Evolutionary conservation across 2,113 vertebrate genomes (phyloP).

Genomic region (Catagonus wagneri): DNA sequence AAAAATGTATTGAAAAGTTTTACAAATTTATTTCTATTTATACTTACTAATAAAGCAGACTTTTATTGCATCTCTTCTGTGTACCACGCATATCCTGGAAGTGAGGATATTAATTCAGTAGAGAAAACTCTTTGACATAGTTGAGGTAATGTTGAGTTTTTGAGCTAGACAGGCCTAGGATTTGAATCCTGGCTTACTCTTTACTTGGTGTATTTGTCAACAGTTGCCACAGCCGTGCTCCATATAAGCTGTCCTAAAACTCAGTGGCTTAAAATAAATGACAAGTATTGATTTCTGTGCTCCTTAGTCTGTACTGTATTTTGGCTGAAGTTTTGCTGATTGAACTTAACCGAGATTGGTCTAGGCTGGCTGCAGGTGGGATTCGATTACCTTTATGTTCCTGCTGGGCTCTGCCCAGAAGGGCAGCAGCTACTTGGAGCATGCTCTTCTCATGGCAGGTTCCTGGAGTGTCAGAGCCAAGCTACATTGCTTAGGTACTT

Average conservation of each 20-base stretch:
- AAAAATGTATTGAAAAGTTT: background rate
- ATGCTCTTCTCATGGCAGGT: background rate
- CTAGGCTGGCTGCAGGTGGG: background rate
- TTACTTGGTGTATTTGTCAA: background rate
- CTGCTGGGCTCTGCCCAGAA: background rate
- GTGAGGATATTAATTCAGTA: background rate
- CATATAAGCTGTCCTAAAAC: background rate
- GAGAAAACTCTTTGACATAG: background rate
- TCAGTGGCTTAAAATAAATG: background rate
- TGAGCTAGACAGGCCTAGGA: background rate
- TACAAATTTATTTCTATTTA: background rate
- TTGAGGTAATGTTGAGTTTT: background rate
- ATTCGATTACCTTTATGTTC: background rate
- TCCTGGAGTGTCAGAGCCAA: background rate
- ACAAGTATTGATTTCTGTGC: background rate
- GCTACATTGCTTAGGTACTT: fast-evolving
- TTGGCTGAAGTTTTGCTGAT: background rate
- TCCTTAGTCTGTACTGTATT: background rate
- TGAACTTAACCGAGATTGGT: background rate
- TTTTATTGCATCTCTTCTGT: background rate
- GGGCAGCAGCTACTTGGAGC: background rate
- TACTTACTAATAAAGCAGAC: background rate
- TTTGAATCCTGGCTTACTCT: background rate
- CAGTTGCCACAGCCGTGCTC: background rate
- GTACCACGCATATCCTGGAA: background rate